Base-by-base conservation (phyloP, 2,888 invertebrate species). In the Mimas tiliae region DNA sequence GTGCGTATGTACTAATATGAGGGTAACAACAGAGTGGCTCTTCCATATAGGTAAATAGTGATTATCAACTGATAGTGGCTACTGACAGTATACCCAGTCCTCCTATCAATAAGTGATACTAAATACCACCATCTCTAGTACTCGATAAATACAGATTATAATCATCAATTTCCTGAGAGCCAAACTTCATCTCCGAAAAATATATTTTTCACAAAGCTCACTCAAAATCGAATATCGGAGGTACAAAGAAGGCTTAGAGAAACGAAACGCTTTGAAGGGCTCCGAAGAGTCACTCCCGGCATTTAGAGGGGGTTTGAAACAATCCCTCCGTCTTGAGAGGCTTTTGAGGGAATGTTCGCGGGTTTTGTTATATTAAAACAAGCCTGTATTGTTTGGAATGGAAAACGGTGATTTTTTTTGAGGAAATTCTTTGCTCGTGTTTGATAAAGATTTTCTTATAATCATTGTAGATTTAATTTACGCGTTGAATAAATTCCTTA, bases 181-280 rank as follows among this genome's bases (percentile, higher is more conserved):
- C 1, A 34, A 33, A 27, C 27, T 27, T n/a, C 55, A 7, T 42
- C 19, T 12, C 38, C 12, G 19, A 42, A 58, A 58, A 55, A 55
- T 34, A 58, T 58, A 58, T 58, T 42, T 42, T 19, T 19, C 42
- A 58, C 58, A 19, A 42, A 58, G 58, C 38, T 55, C 33, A 16
- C 55, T 47, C 47, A 16, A 19, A 47, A 55, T 48, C 55, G 65
- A 65, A 58, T 58, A 58, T 34, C 58, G 34, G 14, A 33, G 48
- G 55, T 42, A 55, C 66, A 63, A 67, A 67, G 67, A 63, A 64
- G 66, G 64, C 42, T 68, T 69, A 53, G 50, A 52, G 66, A 45
- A 68, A 67, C n/a, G 4, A 66, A 72, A 69, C 67, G 70, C 70
- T 69, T 69, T 70, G 65, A 68, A 62, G 64, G 34, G 55, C 62